phyloP scores from a whole-genome alignment of 2,113 vertebrate genomes.

The Sarotherodon lohbergeri region DNA sequence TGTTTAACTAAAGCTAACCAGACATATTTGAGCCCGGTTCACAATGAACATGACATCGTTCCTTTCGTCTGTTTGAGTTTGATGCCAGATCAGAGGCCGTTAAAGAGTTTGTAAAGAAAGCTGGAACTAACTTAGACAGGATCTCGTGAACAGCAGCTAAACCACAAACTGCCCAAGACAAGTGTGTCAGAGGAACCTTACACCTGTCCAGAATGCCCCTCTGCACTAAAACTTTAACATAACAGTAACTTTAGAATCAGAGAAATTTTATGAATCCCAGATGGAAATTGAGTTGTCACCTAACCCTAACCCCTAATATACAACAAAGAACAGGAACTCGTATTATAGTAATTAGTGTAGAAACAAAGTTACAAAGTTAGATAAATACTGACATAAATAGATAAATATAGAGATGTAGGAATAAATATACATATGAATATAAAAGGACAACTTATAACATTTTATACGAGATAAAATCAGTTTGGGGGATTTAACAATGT shows the following conservation, averaged over 20 bases:
- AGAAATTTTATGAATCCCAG: neutral
- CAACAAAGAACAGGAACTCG: neutral
- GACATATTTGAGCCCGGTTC: neutral
- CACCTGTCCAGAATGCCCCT: rapidly evolving
- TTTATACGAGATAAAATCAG: neutral
- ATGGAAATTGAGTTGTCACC: neutral
- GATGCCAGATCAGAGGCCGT: neutral
- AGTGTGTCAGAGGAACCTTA: neutral
- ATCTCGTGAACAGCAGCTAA: neutral
- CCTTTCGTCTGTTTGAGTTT: neutral
- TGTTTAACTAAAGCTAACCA: neutral
- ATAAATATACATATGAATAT: neutral
- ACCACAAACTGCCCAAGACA: neutral
- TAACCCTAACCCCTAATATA: neutral
- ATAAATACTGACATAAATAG: neutral
- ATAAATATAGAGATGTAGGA: neutral
- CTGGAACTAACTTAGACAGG: neutral
- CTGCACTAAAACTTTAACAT: neutral
- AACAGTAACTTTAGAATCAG: neutral
- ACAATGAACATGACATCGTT: rapidly evolving
- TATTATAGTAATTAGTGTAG: neutral
- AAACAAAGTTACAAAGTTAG: neutral
- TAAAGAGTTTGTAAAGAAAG: neutral
- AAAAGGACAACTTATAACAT: neutral
- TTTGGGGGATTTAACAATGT: neutral